A percentile compares a stretch with the other conserved stretches of the same genome.
Conservation (phyloP, 2,113 vertebrate species). For the Peromyscus californicus region DNA sequence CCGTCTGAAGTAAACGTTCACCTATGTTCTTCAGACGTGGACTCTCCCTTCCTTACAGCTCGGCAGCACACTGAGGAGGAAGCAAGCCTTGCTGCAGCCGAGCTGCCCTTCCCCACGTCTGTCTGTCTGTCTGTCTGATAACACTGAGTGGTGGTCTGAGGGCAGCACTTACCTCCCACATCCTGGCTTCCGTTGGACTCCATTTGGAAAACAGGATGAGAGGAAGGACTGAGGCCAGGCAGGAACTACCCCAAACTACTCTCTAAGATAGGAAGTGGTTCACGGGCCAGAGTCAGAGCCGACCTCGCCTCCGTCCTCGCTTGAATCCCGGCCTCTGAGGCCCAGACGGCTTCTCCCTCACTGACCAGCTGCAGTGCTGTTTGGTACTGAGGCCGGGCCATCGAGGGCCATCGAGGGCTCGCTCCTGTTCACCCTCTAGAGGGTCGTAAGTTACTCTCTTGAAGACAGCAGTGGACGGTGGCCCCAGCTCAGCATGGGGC, state of each 20-base stretch:
- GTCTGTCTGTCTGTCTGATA: not conserved
- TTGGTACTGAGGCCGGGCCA: not conserved
- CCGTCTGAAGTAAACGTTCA: not conserved
- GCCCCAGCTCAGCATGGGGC: not conserved
- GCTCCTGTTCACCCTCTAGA: not conserved
- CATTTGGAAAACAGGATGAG: not conserved
- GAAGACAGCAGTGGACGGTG: not conserved
- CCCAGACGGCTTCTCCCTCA: not conserved
- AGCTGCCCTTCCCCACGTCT: rapidly evolving
- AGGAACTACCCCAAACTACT: not conserved
- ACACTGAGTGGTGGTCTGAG: not conserved
- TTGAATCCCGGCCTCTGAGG: not conserved
- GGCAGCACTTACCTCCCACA: no score
- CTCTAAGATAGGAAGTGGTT: slow-evolving; percentile 16
- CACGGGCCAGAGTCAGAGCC: not conserved
- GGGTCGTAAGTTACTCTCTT: not conserved
- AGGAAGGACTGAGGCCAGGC: not conserved
- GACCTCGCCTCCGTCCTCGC: not conserved
- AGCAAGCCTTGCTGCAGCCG: not conserved
- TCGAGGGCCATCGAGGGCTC: not conserved
- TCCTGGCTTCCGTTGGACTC: not conserved
- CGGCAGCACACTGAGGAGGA: not conserved
- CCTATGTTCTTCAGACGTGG: not conserved
- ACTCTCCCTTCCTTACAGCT: not conserved
- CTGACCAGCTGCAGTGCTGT: not conserved